A percentile compares a stretch with the other conserved stretches of the same genome.
Evolutionary conservation across 2,113 vertebrate genomes (phyloP).

Genomic region (Oncorhynchus nerka): DNA sequence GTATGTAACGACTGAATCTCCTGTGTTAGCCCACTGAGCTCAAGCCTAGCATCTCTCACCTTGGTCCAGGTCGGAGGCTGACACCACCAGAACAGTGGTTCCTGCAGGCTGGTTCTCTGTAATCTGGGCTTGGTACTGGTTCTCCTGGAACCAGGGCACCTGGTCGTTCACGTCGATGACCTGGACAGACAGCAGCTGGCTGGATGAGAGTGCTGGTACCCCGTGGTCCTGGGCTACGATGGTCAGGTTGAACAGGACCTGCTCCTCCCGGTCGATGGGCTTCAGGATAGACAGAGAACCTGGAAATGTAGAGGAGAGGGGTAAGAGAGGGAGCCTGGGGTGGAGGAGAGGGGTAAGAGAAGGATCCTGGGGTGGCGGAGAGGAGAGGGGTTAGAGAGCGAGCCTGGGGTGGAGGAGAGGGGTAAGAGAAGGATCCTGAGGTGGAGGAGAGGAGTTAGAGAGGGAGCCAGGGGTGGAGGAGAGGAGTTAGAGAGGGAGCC

Average conservation of each 20-base stretch:
- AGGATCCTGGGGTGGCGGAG: too few relatives aligned
- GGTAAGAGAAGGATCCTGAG: too few relatives aligned
- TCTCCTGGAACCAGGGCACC: constrained; percentile 80
- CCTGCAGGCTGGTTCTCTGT: constrained; percentile 86
- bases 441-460: too few relatives aligned
- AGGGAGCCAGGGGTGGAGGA: too few relatives aligned
- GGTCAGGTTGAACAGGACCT: constrained; percentile 82
- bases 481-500: too few relatives aligned
- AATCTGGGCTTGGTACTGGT: constrained; percentile 78
- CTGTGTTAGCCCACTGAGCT: too few relatives aligned
- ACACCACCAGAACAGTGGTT: constrained; percentile 80
- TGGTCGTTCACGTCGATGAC: constrained; percentile 94
- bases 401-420: too few relatives aligned
- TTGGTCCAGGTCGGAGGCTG: constrained; percentile 84
- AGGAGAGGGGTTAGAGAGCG: too few relatives aligned
- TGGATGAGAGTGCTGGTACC: constrained; percentile 78
- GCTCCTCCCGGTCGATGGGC: constrained; percentile 86
- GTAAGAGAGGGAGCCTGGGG: too few relatives aligned
- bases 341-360: too few relatives aligned
- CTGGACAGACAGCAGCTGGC: constrained; percentile 79
- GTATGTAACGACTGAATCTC: too few relatives aligned
- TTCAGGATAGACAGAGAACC: constrained; percentile 88
- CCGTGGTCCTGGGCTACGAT: constrained; percentile 87
- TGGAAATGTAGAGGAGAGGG: constrained; percentile 33
- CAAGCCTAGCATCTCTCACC: constrained; percentile 66